Evolutionary conservation across 2,113 vertebrate genomes (phyloP).

Genomic region (Malurus cyaneus): DNA sequence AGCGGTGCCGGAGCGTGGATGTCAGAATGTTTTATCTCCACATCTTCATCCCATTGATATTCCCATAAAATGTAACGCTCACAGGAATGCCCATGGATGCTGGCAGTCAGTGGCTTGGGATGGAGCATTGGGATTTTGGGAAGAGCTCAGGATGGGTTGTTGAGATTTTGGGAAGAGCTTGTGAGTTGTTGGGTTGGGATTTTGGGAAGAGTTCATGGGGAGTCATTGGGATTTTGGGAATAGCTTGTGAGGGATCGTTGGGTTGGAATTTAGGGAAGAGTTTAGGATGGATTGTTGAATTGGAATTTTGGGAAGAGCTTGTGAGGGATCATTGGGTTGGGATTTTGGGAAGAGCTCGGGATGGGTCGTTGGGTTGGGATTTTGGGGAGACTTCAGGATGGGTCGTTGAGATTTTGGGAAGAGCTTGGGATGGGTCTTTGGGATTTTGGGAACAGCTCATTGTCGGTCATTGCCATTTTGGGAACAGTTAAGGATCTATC

Average conservation of each 20-base stretch:
- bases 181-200: not conserved
- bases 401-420: too few relatives aligned
- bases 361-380: too few relatives aligned
- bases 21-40: not conserved
- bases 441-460: not conserved
- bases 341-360: too few relatives aligned
- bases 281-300: too few relatives aligned
- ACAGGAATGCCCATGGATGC: too few relatives aligned
- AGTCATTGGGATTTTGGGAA: fast-evolving
- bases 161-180: too few relatives aligned
- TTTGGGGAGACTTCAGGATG: not conserved
- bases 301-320: not conserved
- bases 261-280: not conserved
- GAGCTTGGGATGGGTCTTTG: not conserved
- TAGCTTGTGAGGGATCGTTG: fast-evolving
- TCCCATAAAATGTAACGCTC: conserved; percentile 56
- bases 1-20: fast-evolving
- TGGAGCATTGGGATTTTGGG: not conserved
- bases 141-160: not conserved
- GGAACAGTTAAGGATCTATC: fast-evolving
- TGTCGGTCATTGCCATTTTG: too few relatives aligned
- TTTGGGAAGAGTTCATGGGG: not conserved
- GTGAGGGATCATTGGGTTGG: too few relatives aligned
- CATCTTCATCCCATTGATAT: conserved; percentile 39
- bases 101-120: not conserved